A percentile compares a stretch with the other conserved stretches of the same genome.
Conservation (phyloP, 2,113 vertebrate genomes). For the Chloropsis cyanopogon region DNA sequence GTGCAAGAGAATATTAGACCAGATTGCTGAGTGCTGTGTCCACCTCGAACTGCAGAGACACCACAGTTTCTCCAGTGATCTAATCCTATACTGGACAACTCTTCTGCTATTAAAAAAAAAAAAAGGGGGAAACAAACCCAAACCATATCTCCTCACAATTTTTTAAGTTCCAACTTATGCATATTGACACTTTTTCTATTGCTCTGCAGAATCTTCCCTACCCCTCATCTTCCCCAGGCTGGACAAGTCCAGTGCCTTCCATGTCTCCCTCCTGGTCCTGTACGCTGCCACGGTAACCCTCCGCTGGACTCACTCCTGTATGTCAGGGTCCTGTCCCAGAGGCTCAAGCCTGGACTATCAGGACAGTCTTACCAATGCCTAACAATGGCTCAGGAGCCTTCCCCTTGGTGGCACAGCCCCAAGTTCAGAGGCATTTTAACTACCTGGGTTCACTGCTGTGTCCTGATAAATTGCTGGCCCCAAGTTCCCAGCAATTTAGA, state of each 20-base stretch:
- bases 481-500: background rate
- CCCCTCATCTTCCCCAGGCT: accelerated
- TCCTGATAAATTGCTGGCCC: background rate
- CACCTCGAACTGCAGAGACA: background rate
- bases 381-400: background rate
- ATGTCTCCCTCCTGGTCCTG: accelerated
- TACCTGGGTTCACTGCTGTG: accelerated
- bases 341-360: background rate
- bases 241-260: background rate
- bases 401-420: background rate
- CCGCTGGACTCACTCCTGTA: too few species aligned
- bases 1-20: background rate
- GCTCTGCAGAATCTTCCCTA: background rate
- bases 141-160: background rate
- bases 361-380: background rate
- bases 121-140: background rate
- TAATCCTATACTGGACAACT: background rate
- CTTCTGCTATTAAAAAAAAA: background rate
- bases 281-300: background rate
- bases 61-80: background rate
- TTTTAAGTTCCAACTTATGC: background rate
- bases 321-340: background rate
- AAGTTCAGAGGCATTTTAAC: background rate
- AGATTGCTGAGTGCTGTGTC: background rate
- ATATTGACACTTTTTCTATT: background rate